Evolutionary conservation across 1,140 invertebrate species (phyloP), one percentile per base, ranked within the genome.

Genomic region (Drosophila tsacasi): DNA sequence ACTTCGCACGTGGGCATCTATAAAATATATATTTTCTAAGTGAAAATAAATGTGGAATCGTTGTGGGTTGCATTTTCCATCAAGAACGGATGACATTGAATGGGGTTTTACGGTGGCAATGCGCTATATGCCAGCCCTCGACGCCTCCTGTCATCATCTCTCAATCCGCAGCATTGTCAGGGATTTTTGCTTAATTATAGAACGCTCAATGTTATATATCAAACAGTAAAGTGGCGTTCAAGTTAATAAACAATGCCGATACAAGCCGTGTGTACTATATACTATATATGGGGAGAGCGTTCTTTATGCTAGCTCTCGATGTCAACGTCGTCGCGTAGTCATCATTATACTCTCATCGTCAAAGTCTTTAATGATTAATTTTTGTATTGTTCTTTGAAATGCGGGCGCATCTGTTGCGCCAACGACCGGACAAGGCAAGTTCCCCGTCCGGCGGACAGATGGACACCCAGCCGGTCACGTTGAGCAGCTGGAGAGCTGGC

Each of bases 321-420:
- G 83, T 86, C 83, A 85, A 64, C 79, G 57, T 66, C 66, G 72
- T 27, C 62, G 52, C 62, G 61, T 32, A 71, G 69, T 66, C 64
- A 44, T 72, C 68, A 71, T 54, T 74, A 79, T 71, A 47, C 27
- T 32, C 63, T 46, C 77, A 67, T 84, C 77, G 63, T 66, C 71
- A 75, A 87, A 87, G 66, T 81, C 81, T 79, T 76, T 69, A 83
- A 84, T 89, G 84, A 89, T 89, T 84, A 89, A 89, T 89, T 89
- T 81, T 81, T 35, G 64, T 73, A 89, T 89, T 89, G 84, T 89
- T 89, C 81, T 83, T 76, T 68, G 62, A 84, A 78, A 83, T 72
- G 77, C 76, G 60, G 74, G 69, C 78, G 78, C 84, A 89, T 89
- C 83, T 87, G 84, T 89, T 87, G 84, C 84, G 83, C 79, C 83